Conservation (phyloP, 2,888 invertebrate species). For the Pelosia muscerda region DNA sequence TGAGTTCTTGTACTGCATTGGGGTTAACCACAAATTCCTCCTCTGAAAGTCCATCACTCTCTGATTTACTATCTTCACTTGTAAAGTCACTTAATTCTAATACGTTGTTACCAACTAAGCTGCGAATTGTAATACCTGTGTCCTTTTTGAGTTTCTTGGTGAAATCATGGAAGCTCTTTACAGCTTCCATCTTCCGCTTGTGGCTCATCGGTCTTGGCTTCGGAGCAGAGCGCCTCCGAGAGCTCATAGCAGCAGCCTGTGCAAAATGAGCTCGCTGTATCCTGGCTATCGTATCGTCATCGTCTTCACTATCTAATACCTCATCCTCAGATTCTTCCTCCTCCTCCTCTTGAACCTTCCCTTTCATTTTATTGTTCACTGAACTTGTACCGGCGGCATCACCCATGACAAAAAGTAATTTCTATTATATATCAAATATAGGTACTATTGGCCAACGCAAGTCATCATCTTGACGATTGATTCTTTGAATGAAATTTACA, state of each 20-base stretch:
- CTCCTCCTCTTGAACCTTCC: slow-evolving; percentile 64
- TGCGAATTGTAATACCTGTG: slow-evolving; percentile 82
- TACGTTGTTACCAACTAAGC: slow-evolving; percentile 81
- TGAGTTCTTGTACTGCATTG: slow-evolving; percentile 78
- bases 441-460: slow-evolving; percentile 43
- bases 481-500: slow-evolving; percentile 32
- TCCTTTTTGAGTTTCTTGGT: slow-evolving; percentile 85
- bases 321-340: slow-evolving; percentile 77
- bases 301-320: slow-evolving; percentile 79
- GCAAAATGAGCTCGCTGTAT: slow-evolving; percentile 83
- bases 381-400: slow-evolving; percentile 72
- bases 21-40: slow-evolving; percentile 83
- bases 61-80: slow-evolving; percentile 78
- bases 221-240: slow-evolving; percentile 71
- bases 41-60: slow-evolving; percentile 84
- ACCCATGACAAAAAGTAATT: slow-evolving; percentile 65
- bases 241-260: slow-evolving; percentile 79
- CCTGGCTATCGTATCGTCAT: slow-evolving; percentile 82
- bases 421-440: slow-evolving; percentile 36
- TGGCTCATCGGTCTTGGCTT: slow-evolving; percentile 80
- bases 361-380: slow-evolving; percentile 68
- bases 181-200: slow-evolving; percentile 84
- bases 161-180: slow-evolving; percentile 82
- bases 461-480: slow-evolving; percentile 42
- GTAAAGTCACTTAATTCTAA: slow-evolving; percentile 83